Evolutionary conservation across 2,888 invertebrate species (phyloP).

Genomic region (Aspidiotus destructor): DNA sequence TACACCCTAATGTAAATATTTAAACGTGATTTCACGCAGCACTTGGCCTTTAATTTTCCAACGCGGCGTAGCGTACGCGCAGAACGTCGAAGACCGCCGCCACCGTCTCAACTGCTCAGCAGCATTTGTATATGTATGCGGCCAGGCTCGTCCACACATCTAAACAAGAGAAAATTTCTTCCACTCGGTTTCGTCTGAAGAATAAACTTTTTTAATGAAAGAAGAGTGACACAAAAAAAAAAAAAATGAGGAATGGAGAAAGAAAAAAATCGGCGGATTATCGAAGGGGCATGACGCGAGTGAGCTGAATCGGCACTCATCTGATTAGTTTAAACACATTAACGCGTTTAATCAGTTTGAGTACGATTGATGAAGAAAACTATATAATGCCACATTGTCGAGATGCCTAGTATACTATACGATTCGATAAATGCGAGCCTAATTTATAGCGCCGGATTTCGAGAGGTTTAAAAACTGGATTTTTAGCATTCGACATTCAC

Average conservation of each 20-base stretch:
- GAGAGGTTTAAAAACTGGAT: too few relatives aligned
- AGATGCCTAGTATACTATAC: too few relatives aligned
- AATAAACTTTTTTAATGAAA: conserved; percentile 33
- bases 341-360: too few relatives aligned
- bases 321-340: too few relatives aligned
- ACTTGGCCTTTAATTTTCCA: not conserved
- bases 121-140: not conserved
- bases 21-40: conserved; percentile 2
- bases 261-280: conserved; percentile 6
- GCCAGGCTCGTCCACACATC: not conserved
- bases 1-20: conserved; percentile 4
- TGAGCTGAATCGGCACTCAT: too few relatives aligned
- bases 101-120: not conserved
- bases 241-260: not conserved
- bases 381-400: too few relatives aligned
- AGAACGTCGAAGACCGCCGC: too few relatives aligned
- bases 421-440: too few relatives aligned
- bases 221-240: not conserved
- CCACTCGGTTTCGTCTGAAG: conserved; percentile 35
- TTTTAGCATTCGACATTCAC: too few relatives aligned
- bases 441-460: too few relatives aligned
- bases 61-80: not conserved
- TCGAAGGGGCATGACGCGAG: conserved; percentile 17
- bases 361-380: too few relatives aligned
- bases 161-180: conserved; percentile 28